Conservation (phyloP, 2,113 vertebrate genomes). For the Capra hircus region DNA sequence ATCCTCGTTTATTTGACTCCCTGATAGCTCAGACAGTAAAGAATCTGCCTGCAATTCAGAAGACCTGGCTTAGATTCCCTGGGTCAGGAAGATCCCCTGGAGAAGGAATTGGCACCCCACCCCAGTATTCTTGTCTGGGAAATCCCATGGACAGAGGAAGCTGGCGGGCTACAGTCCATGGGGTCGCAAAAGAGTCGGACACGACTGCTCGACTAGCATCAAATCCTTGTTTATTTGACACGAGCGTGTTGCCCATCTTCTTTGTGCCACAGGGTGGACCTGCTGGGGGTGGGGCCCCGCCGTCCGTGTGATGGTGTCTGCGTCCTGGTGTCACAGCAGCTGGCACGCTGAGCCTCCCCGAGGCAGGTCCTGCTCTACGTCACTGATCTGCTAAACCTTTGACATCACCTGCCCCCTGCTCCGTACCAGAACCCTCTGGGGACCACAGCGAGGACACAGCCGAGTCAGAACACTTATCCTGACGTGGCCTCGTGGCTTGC, state of each 20-base stretch:
- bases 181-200: neutral
- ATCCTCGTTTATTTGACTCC: neutral
- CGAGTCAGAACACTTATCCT: neutral
- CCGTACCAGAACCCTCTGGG: neutral
- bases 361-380: neutral
- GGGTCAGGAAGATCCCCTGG: neutral
- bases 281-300: neutral
- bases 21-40: neutral
- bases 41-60: neutral
- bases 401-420: neutral
- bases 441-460: neutral
- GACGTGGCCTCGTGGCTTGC: neutral
- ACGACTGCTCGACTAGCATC: neutral
- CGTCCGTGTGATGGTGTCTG: neutral
- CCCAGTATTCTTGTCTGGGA: neutral
- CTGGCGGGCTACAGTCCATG: neutral
- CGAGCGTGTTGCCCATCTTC: neutral
- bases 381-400: neutral
- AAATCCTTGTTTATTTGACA: neutral
- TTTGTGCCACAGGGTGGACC: neutral
- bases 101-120: neutral
- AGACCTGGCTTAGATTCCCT: neutral
- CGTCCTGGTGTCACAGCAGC: rapidly evolving
- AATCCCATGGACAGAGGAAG: neutral
- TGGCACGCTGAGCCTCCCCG: neutral